Conservation (phyloP, 2,797 vertebrate species). For the Halcyon leucocephala region DNA sequence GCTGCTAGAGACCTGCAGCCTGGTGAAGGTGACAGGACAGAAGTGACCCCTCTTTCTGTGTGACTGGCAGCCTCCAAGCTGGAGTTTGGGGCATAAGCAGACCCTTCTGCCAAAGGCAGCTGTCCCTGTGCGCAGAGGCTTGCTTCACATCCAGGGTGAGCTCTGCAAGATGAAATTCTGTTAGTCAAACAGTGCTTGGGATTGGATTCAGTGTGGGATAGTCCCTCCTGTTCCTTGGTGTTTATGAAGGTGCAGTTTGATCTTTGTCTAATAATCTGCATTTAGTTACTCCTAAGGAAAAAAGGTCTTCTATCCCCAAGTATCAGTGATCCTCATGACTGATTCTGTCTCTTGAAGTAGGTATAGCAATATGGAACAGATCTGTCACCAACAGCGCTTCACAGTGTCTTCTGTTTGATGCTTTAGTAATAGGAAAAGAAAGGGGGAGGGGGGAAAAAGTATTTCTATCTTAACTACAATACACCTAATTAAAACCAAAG, state of each 20-base stretch:
- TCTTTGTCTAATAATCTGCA: not conserved
- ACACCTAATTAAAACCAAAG: slow-evolving; percentile 18
- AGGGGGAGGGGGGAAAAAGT: not conserved
- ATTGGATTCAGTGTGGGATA: rapidly evolving
- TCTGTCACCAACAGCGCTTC: not conserved
- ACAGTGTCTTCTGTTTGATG: not conserved
- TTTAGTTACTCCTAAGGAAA: not conserved
- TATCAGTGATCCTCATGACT: rapidly evolving
- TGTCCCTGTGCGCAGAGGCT: rapidly evolving
- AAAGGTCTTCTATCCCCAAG: not conserved
- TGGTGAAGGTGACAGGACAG: not conserved
- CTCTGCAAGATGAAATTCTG: not conserved
- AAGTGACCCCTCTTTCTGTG: not conserved
- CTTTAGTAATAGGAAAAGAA: not conserved
- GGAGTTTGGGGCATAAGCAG: not conserved
- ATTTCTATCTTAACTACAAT: not conserved
- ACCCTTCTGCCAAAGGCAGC: not conserved
- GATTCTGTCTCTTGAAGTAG: not conserved
- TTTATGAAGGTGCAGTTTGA: not conserved
- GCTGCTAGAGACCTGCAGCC: not conserved
- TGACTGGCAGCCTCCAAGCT: not conserved
- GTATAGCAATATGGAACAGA: not conserved
- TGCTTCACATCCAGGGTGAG: not conserved
- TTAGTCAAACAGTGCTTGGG: rapidly evolving
- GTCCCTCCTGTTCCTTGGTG: too few relatives aligned